A percentile compares a stretch with the other conserved stretches of the same genome.
phyloP scores from a whole-genome alignment of 2,113 vertebrate genomes.

The Grammomys dolichurus region DNA sequence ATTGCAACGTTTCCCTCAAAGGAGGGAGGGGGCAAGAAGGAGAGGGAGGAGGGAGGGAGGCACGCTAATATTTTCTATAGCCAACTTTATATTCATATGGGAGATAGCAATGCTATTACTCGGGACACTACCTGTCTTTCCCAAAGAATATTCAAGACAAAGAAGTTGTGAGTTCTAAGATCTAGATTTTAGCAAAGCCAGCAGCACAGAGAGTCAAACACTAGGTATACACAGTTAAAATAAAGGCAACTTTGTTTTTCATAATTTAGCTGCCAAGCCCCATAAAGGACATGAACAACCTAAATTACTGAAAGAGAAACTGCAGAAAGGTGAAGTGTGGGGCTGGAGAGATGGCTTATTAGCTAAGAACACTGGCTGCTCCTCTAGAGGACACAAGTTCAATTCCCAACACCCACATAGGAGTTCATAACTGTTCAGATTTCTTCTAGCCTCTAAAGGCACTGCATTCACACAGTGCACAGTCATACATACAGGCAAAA shows the following conservation, averaged over 20 bases:
- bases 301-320: slow-evolving; percentile 45
- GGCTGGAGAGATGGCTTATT: neutral
- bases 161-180: slow-evolving; percentile 11
- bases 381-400: neutral
- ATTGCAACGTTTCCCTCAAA: neutral
- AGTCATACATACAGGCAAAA: neutral
- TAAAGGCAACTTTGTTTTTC: slow-evolving; percentile 3
- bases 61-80: neutral
- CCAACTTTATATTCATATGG: neutral
- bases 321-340: slow-evolving; percentile 33
- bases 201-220: neutral
- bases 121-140: slow-evolving; percentile 19
- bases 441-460: neutral
- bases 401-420: neutral
- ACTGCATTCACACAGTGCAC: neutral
- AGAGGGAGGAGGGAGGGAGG: neutral
- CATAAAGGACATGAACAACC: slow-evolving; percentile 24
- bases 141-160: slow-evolving; percentile 35
- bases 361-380: neutral
- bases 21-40: no score
- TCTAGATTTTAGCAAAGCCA: neutral
- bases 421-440: neutral
- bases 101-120: neutral
- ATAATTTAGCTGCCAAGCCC: slow-evolving; percentile 23
- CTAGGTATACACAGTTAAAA: slow-evolving; percentile 48